These are phyloP conservation scores for Orchesella flavescens DNA, from an alignment of 2,888 invertebrate species.

Conservation along the genomic window DNA sequence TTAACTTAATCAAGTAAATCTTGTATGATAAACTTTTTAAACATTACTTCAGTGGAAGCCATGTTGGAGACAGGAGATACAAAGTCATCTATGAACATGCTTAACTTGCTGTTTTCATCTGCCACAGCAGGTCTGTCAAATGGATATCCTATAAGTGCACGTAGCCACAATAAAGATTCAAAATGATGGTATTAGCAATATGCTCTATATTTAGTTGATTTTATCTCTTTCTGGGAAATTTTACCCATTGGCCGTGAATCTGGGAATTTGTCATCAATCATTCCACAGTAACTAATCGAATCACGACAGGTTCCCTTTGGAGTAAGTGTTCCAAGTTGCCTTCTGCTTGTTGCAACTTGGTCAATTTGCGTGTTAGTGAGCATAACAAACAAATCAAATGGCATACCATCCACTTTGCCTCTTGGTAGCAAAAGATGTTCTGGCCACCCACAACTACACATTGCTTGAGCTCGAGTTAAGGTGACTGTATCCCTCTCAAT, in stretches of 20 bases:
- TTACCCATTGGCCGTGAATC: conserved; percentile 76
- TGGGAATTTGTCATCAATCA: conserved; percentile 85
- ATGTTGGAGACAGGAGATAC: conserved; percentile 24
- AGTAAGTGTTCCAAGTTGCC: conserved; percentile 56
- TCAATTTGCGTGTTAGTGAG: conserved; percentile 16
- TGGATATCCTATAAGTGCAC: conserved; percentile 45
- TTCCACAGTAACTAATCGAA: conserved; percentile 86
- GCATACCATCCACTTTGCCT: conserved; percentile 19
- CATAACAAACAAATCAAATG: conserved; percentile 35
- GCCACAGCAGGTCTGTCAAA: conserved; percentile 45
- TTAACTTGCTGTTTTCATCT: neutral
- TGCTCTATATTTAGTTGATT: too few species aligned
- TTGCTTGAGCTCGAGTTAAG: conserved; percentile 79
- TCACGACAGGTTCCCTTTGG: conserved; percentile 75
- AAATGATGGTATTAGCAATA: too few species aligned
- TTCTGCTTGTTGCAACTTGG: conserved; percentile 24
- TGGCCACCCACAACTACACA: conserved; percentile 40
- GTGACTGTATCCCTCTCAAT: conserved; percentile 72
- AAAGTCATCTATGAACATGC: conserved; percentile 44
- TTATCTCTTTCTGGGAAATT: neutral
- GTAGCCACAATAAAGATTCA: too few species aligned
- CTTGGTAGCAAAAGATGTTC: conserved; percentile 29
- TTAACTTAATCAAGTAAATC: too few species aligned
- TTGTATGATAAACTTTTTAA: too few species aligned
- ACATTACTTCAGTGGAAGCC: conserved; percentile 38